Base-by-base conservation (phyloP, 2,113 vertebrate genomes). In the Rousettus leschenaultii region DNA sequence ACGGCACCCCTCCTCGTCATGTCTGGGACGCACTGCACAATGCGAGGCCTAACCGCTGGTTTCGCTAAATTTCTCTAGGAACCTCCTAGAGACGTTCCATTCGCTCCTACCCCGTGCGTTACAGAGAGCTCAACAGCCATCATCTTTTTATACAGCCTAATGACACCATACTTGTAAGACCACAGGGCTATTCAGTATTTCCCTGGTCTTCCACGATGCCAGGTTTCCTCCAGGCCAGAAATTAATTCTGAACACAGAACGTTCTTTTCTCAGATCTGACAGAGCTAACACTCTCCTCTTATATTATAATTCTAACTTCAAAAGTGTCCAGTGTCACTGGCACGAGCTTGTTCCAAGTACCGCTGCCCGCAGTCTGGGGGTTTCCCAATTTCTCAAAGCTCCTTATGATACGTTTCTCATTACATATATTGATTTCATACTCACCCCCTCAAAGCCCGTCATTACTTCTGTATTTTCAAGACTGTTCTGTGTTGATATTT, bases 71-170 rank as follows among this genome's bases (percentile, higher is more conserved):
- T 73, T 16, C 19, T 8, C 30, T 7, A 7, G n/a, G 30, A 18
- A 6, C 8, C 28, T 53, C 51, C 14, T 9, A 0, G 12, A 33
- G 53, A 71, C 63, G 74, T 24, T 18, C 8, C 1, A 15, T 59
- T 63, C 53, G 12, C 48, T 51, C 1, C 57, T 30, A 2, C 1
- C 12, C 15, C 4, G 6, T 8, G 7, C 0, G 1, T 4, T 24
- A 3, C 45, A 28, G n/a, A 21, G 35, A 19, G 1, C 40, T 83
- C 26, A 7, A 26, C 22, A 1, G 80, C 8, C 12, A 35, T 6
- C 63, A 18, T 1, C 51, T 16, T 15, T 51, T 51, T 51, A 30
- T 8, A 21, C 68, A 82, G 26, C 16, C 16, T 51, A 68, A 4
- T 18, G 55, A 35, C 11, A 11, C 12, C 10, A 16, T 16, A 51